A percentile compares a stretch with the other conserved stretches of the same genome.
Conservation (phyloP, 2,888 invertebrate species). For the Hirtodrosophila histrioides region DNA sequence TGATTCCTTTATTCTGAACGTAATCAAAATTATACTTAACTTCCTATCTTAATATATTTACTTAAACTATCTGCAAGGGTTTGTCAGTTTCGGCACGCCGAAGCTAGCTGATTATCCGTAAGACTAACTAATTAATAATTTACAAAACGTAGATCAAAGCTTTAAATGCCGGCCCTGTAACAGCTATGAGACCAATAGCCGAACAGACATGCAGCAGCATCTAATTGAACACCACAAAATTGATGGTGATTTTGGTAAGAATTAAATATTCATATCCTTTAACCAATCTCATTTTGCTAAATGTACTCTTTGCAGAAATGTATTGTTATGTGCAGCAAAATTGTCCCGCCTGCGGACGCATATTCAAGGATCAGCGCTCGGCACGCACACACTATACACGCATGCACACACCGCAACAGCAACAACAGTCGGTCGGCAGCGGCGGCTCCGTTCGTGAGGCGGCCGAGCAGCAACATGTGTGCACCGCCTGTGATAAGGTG, state of each 20-base stretch:
- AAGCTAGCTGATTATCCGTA: no score
- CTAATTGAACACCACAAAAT: conserved; percentile 67
- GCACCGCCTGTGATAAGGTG: conserved; percentile 69
- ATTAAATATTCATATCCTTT: neutral
- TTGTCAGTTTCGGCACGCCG: no score
- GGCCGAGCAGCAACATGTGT: conserved; percentile 44
- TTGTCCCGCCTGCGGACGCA: conserved; percentile 72
- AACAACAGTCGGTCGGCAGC: conserved; percentile 12
- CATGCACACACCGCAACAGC: conserved; percentile 57
- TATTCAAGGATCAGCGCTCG: conserved; percentile 70
- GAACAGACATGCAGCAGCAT: conserved; percentile 68
- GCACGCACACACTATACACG: conserved; percentile 72
- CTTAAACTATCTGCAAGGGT: no score
- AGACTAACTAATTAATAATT: neutral
- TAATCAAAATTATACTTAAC: no score
- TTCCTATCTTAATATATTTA: no score
- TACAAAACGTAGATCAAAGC: conserved; percentile 55
- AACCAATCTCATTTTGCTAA: neutral
- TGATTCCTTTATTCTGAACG: no score
- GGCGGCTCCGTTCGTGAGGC: conserved; percentile 6
- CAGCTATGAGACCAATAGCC: conserved; percentile 61
- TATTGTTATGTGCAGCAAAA: conserved; percentile 67
- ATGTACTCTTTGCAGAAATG: conserved; percentile 46
- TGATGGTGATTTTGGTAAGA: conserved; percentile 66
- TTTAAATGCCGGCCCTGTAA: conserved; percentile 71